Evolutionary conservation across 2,888 invertebrate genomes (phyloP).

Genomic region (Lycaena phlaeas): DNA sequence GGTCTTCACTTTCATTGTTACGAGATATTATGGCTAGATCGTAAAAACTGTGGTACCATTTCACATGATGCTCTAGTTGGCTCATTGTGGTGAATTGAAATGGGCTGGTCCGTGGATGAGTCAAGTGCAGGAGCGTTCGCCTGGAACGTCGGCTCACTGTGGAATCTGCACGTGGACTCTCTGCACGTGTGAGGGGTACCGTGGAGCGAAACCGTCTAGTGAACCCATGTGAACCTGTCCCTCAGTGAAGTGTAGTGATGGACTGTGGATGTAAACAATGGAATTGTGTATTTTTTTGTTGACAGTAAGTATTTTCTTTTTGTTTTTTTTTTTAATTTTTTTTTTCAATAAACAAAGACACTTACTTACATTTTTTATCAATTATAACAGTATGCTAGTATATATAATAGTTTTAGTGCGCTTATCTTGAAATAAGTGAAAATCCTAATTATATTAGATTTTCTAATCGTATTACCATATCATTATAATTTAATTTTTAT

Average conservation of each 20-base stretch:
- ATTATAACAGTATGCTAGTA: too few relatives aligned
- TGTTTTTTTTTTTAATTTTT: too few relatives aligned
- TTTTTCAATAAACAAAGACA: too few relatives aligned
- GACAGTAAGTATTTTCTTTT: background rate
- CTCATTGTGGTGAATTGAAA: slow-evolving; percentile 45
- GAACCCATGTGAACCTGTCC: slow-evolving; percentile 13
- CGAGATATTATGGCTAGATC: background rate
- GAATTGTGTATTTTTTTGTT: background rate
- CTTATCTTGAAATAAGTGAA: too few relatives aligned
- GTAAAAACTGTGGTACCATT: background rate
- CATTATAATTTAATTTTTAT: too few relatives aligned
- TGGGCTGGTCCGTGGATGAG: slow-evolving; percentile 52
- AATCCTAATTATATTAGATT: too few relatives aligned
- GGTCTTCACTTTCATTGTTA: slow-evolving; percentile 5
- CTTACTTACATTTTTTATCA: too few relatives aligned
- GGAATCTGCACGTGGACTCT: slow-evolving; percentile 51
- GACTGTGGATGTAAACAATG: background rate
- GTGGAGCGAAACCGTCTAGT: slow-evolving; percentile 8
- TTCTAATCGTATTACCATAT: too few relatives aligned
- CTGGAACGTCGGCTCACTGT: slow-evolving; percentile 61
- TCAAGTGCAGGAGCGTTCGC: slow-evolving; percentile 64
- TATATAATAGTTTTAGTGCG: too few relatives aligned
- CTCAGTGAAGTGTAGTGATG: slow-evolving; percentile 8
- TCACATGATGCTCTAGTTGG: slow-evolving; percentile 40
- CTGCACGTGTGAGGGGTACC: slow-evolving; percentile 45